phyloP scores from a whole-genome alignment of 1,140 invertebrate genomes.

The Galleria mellonella region DNA sequence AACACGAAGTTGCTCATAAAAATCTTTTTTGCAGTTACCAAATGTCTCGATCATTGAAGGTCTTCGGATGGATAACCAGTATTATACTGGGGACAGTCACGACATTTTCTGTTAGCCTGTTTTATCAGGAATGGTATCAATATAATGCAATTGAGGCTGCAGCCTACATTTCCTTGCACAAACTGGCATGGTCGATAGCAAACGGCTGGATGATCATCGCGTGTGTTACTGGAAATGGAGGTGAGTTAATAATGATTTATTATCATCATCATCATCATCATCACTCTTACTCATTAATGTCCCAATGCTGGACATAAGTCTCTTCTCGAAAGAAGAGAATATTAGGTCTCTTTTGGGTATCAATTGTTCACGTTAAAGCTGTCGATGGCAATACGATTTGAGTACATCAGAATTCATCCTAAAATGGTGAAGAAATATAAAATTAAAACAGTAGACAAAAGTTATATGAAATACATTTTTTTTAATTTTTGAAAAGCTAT shows the following conservation, averaged over 20 bases:
- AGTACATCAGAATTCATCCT: too few relatives aligned
- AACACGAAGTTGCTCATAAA: too few relatives aligned
- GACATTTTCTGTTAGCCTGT: constrained; percentile 77
- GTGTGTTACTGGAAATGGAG: constrained; percentile 82
- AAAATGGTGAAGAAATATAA: too few relatives aligned
- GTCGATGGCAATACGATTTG: too few relatives aligned
- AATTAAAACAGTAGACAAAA: too few relatives aligned
- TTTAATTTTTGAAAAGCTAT: too few relatives aligned
- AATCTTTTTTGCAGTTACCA: constrained; percentile 66
- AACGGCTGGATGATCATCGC: constrained; percentile 83
- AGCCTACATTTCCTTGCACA: constrained; percentile 79
- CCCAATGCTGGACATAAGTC: too few relatives aligned
- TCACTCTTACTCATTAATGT: constrained; percentile 5
- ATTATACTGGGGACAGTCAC: constrained; percentile 73
- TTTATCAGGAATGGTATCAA: constrained; percentile 76
- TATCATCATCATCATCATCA: not conserved
- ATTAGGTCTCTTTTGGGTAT: too few relatives aligned
- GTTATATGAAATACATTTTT: too few relatives aligned
- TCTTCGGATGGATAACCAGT: constrained; percentile 76
- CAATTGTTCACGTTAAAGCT: too few relatives aligned
- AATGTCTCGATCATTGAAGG: constrained; percentile 66
- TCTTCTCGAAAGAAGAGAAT: too few relatives aligned
- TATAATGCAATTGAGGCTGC: constrained; percentile 77
- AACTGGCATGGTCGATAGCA: constrained; percentile 78
- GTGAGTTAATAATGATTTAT: too few relatives aligned